phyloP scores from a whole-genome alignment of 2,797 vertebrate species.

The Rhadinocentrus ornatus region DNA sequence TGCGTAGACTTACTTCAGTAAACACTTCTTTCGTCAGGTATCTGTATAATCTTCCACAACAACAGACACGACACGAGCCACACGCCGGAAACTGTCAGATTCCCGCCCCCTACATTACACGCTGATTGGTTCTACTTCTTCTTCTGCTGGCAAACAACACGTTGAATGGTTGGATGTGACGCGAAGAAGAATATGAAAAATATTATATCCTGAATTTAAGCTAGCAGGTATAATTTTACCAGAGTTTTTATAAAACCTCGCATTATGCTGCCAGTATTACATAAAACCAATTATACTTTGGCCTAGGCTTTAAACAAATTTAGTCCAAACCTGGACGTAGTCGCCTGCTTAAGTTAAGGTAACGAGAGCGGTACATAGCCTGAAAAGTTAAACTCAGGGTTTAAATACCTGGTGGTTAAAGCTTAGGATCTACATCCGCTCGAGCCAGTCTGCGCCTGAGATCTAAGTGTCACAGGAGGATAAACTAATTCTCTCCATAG shows the following conservation, averaged over 20 bases:
- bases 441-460: conserved; percentile 25
- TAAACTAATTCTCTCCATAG: conserved; percentile 57
- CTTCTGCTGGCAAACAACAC: background rate
- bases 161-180: conserved; percentile 58
- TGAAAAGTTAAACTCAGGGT: background rate
- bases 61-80: conserved; percentile 25
- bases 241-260: background rate
- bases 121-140: no score
- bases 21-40: background rate
- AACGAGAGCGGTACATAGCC: conserved; percentile 8
- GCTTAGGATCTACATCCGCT: conserved; percentile 38
- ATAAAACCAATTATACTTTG: background rate
- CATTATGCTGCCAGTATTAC: background rate
- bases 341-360: fast-evolving
- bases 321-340: fast-evolving
- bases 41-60: conserved; percentile 25
- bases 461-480: conserved; percentile 44
- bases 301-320: fast-evolving
- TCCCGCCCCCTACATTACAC: conserved; percentile 50
- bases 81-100: conserved; percentile 40
- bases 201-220: fast-evolving
- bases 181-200: fast-evolving
- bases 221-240: conserved; percentile 13
- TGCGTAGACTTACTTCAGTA: conserved; percentile 1
- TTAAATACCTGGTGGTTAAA: fast-evolving